Percentiles rank a stretch among this genome's conserved stretches.
Conservation (phyloP, 2,888 invertebrate species). For the Orchesella flavescens region DNA sequence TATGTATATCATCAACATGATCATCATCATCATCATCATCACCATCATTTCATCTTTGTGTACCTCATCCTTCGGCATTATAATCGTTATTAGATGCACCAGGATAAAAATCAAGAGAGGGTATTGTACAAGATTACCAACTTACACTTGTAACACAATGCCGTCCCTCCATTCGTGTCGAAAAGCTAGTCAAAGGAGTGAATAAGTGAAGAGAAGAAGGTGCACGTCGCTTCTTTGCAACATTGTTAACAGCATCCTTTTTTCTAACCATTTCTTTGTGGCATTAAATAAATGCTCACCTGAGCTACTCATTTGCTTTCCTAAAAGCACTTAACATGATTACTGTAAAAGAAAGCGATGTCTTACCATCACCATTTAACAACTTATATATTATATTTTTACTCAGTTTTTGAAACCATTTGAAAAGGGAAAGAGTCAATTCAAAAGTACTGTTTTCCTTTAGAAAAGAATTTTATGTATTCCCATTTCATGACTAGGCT, state of each 20-base stretch:
- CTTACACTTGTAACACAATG: slow-evolving; percentile 12
- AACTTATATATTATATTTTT: slow-evolving; percentile 40
- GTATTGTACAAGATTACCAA: slow-evolving; percentile 46
- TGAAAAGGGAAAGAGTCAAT: background rate
- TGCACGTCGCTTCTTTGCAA: slow-evolving; percentile 48
- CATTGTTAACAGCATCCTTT: slow-evolving; percentile 59
- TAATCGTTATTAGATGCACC: slow-evolving; percentile 20
- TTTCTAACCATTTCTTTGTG: slow-evolving; percentile 21
- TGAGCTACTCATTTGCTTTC: slow-evolving; percentile 35
- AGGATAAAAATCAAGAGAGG: slow-evolving; percentile 35
- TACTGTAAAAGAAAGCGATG: slow-evolving; percentile 34
- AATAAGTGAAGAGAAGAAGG: slow-evolving; percentile 34
- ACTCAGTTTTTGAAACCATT: slow-evolving; percentile 11
- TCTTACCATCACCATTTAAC: slow-evolving; percentile 30
- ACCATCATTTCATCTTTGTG: slow-evolving; percentile 31
- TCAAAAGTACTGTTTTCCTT: background rate
- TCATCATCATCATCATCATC: no score
- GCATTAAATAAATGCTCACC: slow-evolving; percentile 56
- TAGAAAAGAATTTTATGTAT: no score
- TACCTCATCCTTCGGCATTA: slow-evolving; percentile 27
- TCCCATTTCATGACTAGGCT: no score
- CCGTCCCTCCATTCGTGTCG: slow-evolving; percentile 46
- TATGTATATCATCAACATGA: background rate
- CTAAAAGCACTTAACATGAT: slow-evolving; percentile 63
- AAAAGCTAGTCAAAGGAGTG: slow-evolving; percentile 51